Evolutionary conservation across 2,113 vertebrate species (phyloP).

Genomic region (Pleuronectes platessa): DNA sequence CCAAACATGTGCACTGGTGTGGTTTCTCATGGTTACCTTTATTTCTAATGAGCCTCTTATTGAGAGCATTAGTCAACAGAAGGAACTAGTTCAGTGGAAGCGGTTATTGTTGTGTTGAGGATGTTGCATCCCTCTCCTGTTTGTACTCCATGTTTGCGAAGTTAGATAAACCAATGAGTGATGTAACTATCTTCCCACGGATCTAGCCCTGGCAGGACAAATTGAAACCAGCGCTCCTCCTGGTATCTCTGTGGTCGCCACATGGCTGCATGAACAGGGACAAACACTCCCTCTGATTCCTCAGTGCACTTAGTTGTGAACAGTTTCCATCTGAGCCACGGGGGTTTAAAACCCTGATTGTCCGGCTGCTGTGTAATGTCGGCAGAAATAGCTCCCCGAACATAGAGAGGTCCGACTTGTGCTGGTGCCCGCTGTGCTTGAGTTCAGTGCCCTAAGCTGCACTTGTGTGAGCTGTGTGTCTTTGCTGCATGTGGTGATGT

Average conservation of each 20-base stretch:
- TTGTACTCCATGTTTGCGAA: background rate
- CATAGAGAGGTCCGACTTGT: slow-evolving; percentile 19
- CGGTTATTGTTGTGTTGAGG: background rate
- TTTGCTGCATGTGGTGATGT: slow-evolving; percentile 25
- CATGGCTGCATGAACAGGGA: slow-evolving; percentile 7
- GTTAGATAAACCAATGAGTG: background rate
- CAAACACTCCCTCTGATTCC: slow-evolving; percentile 5
- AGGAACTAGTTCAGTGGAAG: background rate
- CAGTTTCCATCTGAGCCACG: slow-evolving; percentile 20
- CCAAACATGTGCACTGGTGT: too few species aligned
- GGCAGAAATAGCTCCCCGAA: slow-evolving; percentile 27
- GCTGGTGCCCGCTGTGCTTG: slow-evolving; percentile 35
- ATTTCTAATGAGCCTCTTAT: background rate
- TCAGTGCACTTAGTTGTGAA: slow-evolving; percentile 30
- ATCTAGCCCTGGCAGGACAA: background rate
- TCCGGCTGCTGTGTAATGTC: slow-evolving; percentile 42
- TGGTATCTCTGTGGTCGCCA: background rate
- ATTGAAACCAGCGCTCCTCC: background rate
- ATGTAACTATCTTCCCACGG: background rate
- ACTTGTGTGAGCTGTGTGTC: slow-evolving; percentile 20
- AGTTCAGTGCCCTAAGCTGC: slow-evolving; percentile 16
- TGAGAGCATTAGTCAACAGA: background rate
- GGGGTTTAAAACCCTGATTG: slow-evolving; percentile 33
- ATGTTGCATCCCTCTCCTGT: background rate
- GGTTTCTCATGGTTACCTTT: too few species aligned